These are phyloP conservation scores for Nemotelus pantherinus DNA, from an alignment of 2,888 invertebrate species.

Conservation along the genomic window DNA sequence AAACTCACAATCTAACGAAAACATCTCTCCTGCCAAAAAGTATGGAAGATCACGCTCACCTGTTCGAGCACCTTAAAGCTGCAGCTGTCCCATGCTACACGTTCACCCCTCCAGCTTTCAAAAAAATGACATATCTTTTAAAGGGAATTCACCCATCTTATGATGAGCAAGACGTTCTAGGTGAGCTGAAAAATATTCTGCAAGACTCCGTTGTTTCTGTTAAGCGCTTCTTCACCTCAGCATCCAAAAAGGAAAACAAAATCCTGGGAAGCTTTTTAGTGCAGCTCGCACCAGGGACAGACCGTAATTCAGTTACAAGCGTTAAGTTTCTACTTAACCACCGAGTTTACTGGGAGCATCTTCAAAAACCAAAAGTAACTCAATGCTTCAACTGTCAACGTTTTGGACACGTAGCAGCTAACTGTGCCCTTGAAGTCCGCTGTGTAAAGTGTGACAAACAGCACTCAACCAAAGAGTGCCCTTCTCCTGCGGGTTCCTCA, in stretches of 20 bases:
- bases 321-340: neutral
- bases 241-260: neutral
- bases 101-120: neutral
- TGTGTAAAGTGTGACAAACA: neutral
- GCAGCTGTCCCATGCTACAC: neutral
- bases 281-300: neutral
- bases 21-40: neutral
- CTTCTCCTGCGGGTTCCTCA: neutral
- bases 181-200: neutral
- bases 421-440: neutral
- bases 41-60: neutral
- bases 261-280: neutral
- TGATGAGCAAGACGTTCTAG: neutral
- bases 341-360: neutral
- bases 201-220: neutral
- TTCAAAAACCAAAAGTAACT: neutral
- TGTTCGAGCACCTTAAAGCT: neutral
- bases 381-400: slow-evolving; percentile 3
- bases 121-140: neutral
- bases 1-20: too few relatives aligned
- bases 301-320: neutral
- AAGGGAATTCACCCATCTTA: neutral
- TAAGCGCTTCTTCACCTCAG: neutral
- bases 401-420: slow-evolving; percentile 1
- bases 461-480: neutral